A percentile compares a stretch with the other conserved stretches of the same genome.
phyloP scores from a whole-genome alignment of 2,888 invertebrate genomes.

The Adelphocoris suturalis region DNA sequence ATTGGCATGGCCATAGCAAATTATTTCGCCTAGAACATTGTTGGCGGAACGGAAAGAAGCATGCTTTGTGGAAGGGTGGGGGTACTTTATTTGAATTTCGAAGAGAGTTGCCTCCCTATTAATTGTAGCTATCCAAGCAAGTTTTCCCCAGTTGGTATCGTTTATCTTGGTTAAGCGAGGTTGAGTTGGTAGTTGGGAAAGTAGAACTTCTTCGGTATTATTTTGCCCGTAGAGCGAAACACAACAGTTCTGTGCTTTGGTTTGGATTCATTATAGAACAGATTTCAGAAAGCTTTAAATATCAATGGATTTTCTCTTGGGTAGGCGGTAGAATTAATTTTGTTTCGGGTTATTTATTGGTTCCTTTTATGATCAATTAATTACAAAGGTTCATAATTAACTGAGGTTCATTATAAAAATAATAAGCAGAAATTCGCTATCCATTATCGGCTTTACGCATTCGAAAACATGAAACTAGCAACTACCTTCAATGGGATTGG shows the following conservation, averaged over 20 bases:
- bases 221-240: neutral
- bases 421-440: too few species aligned
- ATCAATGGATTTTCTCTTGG: too few species aligned
- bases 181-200: conserved; percentile 24
- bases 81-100: conserved; percentile 43
- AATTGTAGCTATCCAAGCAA: conserved; percentile 33
- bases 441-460: too few species aligned
- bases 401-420: too few species aligned
- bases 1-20: conserved; percentile 12
- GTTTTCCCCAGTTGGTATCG: conserved; percentile 7
- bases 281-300: too few species aligned
- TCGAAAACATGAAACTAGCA: too few species aligned
- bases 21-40: neutral
- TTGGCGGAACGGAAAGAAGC: neutral
- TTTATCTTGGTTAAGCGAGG: conserved; percentile 25
- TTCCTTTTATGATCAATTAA: too few species aligned
- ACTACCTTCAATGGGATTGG: too few species aligned
- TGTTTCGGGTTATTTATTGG: too few species aligned
- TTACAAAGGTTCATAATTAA: too few species aligned
- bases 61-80: neutral
- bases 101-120: neutral
- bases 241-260: neutral
- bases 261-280: too few species aligned
- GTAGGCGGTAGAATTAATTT: too few species aligned
- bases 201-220: neutral